Evolutionary conservation across 2,888 invertebrate species (phyloP).

Genomic region (Trimorus sp.): DNA sequence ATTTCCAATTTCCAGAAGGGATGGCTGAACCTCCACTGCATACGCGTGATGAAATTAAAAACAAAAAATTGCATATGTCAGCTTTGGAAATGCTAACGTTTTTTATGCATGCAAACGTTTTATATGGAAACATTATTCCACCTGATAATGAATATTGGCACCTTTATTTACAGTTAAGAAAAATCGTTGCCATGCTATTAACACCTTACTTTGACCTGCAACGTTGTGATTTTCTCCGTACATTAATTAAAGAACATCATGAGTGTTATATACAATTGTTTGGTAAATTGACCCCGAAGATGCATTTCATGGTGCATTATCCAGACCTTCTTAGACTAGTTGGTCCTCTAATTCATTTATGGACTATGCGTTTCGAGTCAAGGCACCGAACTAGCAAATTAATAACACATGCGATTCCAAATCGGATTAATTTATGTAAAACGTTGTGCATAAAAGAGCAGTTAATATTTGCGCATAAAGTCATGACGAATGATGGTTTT

Average conservation of each 20-base stretch:
- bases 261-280: conserved; percentile 47
- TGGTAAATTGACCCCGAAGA: conserved; percentile 60
- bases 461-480: conserved; percentile 12
- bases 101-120: conserved; percentile 9
- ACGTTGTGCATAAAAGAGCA: conserved; percentile 17
- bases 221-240: conserved; percentile 29
- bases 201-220: no score
- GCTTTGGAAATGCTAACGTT: conserved; percentile 44
- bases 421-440: conserved; percentile 12
- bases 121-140: conserved; percentile 8
- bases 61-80: conserved; percentile 60
- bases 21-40: conserved; percentile 52
- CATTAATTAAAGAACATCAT: conserved; percentile 27
- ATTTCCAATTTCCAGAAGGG: conserved; percentile 31
- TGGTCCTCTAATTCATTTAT: conserved; percentile 25
- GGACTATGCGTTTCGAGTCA: conserved; percentile 28
- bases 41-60: conserved; percentile 35
- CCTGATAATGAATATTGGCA: conserved; percentile 8
- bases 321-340: conserved; percentile 47
- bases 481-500: conserved; percentile 9
- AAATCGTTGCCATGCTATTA: conserved; percentile 21
- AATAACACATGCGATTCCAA: conserved; percentile 2
- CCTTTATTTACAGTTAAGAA: conserved; percentile 6
- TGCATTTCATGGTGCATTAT: conserved; percentile 69
- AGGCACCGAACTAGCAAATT: conserved; percentile 18